Conservation (phyloP, 2,113 vertebrate species). For the Laticauda colubrina region DNA sequence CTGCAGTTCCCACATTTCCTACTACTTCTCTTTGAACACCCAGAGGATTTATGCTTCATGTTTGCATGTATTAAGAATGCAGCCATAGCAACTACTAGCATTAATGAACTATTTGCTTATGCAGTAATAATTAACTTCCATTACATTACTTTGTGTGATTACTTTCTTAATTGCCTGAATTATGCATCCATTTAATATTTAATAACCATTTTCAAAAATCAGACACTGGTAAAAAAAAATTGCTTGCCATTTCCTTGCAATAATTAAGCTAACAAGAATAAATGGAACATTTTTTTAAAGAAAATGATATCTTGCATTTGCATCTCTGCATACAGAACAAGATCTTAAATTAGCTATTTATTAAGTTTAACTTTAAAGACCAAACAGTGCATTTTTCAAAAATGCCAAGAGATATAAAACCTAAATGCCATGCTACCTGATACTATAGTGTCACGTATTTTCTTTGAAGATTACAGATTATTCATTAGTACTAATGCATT, state of each 20-base stretch:
- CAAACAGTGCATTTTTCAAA: constrained; percentile 88
- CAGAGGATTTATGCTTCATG: constrained; percentile 88
- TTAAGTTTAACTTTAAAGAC: constrained; percentile 94
- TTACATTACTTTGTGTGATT: constrained; percentile 99
- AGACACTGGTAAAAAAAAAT: constrained; percentile 99
- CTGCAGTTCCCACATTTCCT: constrained; percentile 78
- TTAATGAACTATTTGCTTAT: constrained; percentile 99
- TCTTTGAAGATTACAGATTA: constrained; percentile 70
- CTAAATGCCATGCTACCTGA: constrained; percentile 76
- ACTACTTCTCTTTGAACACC: constrained; percentile 83
- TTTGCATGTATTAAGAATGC: constrained; percentile 96
- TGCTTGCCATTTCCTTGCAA: constrained; percentile 95
- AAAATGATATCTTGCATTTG: constrained; percentile 97
- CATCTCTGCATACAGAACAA: constrained; percentile 91
- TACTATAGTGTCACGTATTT: constrained; percentile 74
- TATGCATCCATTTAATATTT: constrained; percentile 99
- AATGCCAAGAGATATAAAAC: constrained; percentile 93
- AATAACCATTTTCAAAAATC: constrained; percentile 99
- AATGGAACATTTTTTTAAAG: constrained; percentile 89
- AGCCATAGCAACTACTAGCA: constrained; percentile 98
- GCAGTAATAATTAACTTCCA: constrained; percentile 99
- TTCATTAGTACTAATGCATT: constrained; percentile 72
- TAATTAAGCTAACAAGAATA: constrained; percentile 99
- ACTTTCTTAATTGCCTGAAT: constrained; percentile 99
- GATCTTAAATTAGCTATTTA: constrained; percentile 99